phyloP scores from a whole-genome alignment of 1,140 invertebrate genomes.

The Cydia fagiglandana region DNA sequence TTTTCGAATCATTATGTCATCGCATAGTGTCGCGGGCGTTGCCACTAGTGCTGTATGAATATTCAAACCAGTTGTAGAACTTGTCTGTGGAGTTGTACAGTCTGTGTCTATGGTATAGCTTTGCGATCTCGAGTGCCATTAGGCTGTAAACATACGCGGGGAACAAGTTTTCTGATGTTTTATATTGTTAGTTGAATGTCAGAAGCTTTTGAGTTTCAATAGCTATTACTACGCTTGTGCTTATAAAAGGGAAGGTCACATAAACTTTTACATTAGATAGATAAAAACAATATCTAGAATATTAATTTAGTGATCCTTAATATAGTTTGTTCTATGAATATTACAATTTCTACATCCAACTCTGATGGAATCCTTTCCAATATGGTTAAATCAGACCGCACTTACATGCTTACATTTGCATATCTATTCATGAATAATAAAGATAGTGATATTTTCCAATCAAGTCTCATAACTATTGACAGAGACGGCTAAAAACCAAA shows the following conservation, averaged over 20 bases:
- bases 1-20: conserved; percentile 68
- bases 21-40: conserved; percentile 60
- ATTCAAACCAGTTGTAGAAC: conserved; percentile 61
- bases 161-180: conserved; percentile 14
- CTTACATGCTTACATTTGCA: conserved; percentile 3
- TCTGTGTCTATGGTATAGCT: conserved; percentile 5
- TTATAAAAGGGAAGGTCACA: no score
- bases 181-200: conserved; percentile 1
- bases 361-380: neutral
- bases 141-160: conserved; percentile 10
- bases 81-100: conserved; percentile 29
- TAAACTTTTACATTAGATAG: no score
- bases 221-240: no score
- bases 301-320: no score
- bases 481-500: conserved; percentile 43
- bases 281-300: no score
- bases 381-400: neutral
- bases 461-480: conserved; percentile 43
- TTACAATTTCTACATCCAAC: neutral
- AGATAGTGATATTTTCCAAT: conserved; percentile 51
- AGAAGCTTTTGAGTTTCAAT: neutral
- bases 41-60: conserved; percentile 63
- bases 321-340: no score
- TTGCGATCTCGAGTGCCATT: conserved; percentile 12
- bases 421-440: conserved; percentile 15